Conservation (phyloP, 2,797 vertebrate species). For the Cossypha polioptera region DNA sequence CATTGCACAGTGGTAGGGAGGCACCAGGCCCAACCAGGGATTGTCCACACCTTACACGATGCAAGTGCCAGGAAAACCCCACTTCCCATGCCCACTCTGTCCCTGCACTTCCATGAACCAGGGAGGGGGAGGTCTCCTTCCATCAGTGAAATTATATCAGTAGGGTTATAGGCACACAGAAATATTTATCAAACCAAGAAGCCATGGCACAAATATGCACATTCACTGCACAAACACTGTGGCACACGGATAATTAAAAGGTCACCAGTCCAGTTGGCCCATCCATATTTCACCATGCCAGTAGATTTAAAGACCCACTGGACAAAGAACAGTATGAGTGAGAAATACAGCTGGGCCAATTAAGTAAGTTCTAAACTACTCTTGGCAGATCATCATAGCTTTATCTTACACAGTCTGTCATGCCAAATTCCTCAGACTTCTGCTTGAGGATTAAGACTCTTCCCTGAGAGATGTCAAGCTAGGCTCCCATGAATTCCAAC, state of each 20-base stretch:
- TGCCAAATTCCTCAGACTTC: constrained; percentile 42
- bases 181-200: background rate
- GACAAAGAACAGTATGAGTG: background rate
- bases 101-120: background rate
- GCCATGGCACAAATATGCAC: background rate
- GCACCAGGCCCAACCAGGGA: background rate
- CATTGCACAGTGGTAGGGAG: background rate
- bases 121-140: background rate
- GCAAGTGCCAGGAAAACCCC: background rate
- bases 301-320: background rate
- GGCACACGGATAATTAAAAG: background rate
- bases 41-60: background rate
- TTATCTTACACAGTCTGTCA: constrained; percentile 38
- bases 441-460: constrained; percentile 53
- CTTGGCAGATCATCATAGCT: constrained; percentile 20
- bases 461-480: constrained; percentile 17
- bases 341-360: constrained; percentile 14
- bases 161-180: background rate
- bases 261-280: background rate
- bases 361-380: constrained; percentile 33
- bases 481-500: constrained; percentile 32
- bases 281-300: background rate
- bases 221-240: background rate
- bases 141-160: background rate
- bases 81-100: background rate